These are phyloP conservation scores for Phallusia fumigata DNA, from an alignment of 23 tunicate species.

Conservation along the genomic window DNA sequence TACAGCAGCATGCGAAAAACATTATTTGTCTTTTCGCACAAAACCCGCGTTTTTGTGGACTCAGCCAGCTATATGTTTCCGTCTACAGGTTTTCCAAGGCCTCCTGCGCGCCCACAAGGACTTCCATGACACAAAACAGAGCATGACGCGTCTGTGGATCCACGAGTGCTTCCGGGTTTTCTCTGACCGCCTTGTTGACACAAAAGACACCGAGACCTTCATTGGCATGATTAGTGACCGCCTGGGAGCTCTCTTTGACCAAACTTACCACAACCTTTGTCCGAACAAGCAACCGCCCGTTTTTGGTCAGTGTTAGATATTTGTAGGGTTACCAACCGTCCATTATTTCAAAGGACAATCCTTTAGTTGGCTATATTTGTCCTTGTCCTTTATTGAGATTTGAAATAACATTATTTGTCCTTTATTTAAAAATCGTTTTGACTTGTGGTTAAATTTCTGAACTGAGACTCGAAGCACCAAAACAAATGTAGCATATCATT, in stretches of 20 bases:
- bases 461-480: no score
- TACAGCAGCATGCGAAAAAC: no score
- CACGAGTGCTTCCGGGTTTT: constrained; percentile 98
- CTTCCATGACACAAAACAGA: constrained; percentile 89
- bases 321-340: no score
- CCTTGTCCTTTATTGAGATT: no score
- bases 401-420: no score
- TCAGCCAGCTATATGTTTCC: background rate
- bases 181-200: constrained; percentile 86
- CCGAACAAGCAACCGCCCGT: constrained; percentile 90
- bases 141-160: constrained; percentile 96
- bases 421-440: no score
- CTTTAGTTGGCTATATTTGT: no score
- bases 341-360: no score
- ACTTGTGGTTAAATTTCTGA: no score
- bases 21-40: no score
- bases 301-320: constrained; percentile 48
- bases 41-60: no score
- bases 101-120: constrained; percentile 92
- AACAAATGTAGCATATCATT: no score
- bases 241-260: constrained; percentile 88
- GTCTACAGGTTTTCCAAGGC: constrained; percentile 90
- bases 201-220: constrained; percentile 77
- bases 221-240: constrained; percentile 73
- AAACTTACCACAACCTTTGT: constrained; percentile 89